These are phyloP conservation scores for Etheostoma perlongum DNA, from an alignment of 2,797 vertebrate genomes.

Conservation along the genomic window DNA sequence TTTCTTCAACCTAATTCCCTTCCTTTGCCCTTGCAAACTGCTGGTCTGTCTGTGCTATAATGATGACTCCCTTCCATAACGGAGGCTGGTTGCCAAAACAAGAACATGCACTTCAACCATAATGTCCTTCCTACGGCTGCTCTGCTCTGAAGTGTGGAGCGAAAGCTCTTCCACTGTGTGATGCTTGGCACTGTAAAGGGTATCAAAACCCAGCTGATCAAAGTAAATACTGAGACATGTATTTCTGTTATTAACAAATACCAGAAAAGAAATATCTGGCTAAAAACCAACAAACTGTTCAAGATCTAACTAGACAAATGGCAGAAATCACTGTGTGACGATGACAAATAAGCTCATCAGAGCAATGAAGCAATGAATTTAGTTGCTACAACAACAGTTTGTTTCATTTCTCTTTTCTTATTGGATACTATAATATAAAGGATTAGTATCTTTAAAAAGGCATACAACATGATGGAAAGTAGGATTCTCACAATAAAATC, in stretches of 20 bases:
- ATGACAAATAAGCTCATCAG: conserved; percentile 39
- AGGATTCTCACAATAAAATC: conserved; percentile 4
- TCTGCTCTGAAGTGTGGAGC: conserved; percentile 43
- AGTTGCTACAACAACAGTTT: conserved; percentile 12
- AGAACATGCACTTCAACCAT: conserved; percentile 63
- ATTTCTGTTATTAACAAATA: conserved; percentile 7
- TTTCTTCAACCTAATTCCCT: conserved; percentile 49
- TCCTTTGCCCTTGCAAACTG: conserved; percentile 54
- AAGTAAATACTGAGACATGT: conserved; percentile 2
- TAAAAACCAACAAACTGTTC: conserved; percentile 17
- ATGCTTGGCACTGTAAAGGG: conserved; percentile 38
- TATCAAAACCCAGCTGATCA: conserved; percentile 40
- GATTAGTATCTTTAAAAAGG: conserved; percentile 29
- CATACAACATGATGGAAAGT: conserved; percentile 12
- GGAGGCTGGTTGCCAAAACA: conserved; percentile 66
- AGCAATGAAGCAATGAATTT: conserved; percentile 44
- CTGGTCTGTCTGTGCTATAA: conserved; percentile 59
- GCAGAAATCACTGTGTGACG: conserved; percentile 1
- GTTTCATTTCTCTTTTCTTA: conserved; percentile 31
- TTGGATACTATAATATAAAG: conserved; percentile 26
- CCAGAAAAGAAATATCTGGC: background rate
- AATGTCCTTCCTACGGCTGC: conserved; percentile 57
- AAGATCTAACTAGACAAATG: conserved; percentile 19
- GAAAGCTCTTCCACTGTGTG: conserved; percentile 28
- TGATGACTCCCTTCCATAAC: conserved; percentile 64